Conservation (phyloP, 2,888 invertebrate species). For the Bedellia somnulentella region DNA sequence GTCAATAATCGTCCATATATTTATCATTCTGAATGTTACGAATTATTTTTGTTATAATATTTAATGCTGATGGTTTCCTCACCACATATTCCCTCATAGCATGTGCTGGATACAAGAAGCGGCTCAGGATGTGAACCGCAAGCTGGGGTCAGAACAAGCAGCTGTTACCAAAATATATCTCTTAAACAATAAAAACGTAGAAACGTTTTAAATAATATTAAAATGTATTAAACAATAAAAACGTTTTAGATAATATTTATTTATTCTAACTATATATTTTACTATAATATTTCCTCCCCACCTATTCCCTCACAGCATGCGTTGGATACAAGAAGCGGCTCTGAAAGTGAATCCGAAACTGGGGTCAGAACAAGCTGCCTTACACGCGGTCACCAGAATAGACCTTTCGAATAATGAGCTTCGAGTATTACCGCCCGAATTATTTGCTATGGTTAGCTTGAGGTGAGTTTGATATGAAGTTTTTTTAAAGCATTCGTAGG, state of each 20-base stretch:
- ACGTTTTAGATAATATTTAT: too few relatives aligned
- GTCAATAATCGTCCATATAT: background rate
- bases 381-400: conserved; percentile 90
- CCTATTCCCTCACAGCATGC: too few relatives aligned
- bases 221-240: too few relatives aligned
- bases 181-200: conserved; percentile 86
- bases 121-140: conserved; percentile 81
- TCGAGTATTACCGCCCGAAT: conserved; percentile 72
- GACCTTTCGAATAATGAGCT: conserved; percentile 92
- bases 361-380: conserved; percentile 68
- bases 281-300: too few relatives aligned
- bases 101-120: conserved; percentile 85
- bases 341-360: conserved; percentile 83
- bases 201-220: too few relatives aligned
- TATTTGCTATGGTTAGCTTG: conserved; percentile 84
- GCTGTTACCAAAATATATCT: conserved; percentile 93
- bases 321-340: conserved; percentile 85
- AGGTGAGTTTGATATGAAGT: conserved; percentile 36
- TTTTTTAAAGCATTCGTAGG: too few relatives aligned
- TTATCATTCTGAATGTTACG: background rate
- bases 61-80: too few relatives aligned
- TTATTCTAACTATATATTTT: too few relatives aligned
- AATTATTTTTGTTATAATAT: too few relatives aligned
- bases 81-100: conserved; percentile 20
- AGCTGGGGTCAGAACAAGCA: conserved; percentile 69